These are phyloP conservation scores for Electrona antarctica DNA, from an alignment of 2,113 vertebrate species.

Conservation along the genomic window DNA sequence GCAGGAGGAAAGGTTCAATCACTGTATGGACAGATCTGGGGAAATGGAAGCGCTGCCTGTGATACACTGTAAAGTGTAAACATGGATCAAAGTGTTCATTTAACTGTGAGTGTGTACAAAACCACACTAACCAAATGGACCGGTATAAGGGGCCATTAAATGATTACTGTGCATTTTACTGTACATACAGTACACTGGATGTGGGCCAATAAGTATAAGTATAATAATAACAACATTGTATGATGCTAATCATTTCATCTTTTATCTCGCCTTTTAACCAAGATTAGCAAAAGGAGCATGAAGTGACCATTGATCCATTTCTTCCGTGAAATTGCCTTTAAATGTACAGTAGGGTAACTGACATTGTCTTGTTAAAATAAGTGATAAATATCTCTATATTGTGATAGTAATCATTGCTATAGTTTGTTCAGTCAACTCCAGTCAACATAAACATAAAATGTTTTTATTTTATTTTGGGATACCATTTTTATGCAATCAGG, in stretches of 20 bases:
- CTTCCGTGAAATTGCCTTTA: slow-evolving; percentile 25
- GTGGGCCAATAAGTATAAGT: neutral
- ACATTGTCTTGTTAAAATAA: no score
- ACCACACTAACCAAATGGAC: neutral
- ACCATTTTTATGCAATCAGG: no score
- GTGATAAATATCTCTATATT: no score
- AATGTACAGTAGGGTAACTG: slow-evolving; percentile 1
- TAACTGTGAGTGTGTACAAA: neutral
- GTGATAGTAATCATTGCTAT: no score
- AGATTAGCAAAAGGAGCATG: slow-evolving; percentile 10
- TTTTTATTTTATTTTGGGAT: no score
- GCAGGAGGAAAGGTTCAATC: neutral
- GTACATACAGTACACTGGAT: neutral
- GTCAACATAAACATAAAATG: no score
- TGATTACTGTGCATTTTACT: neutral
- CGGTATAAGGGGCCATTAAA: neutral
- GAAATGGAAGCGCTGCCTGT: neutral
- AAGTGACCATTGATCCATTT: neutral
- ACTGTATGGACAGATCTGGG: neutral
- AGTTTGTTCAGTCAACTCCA: no score
- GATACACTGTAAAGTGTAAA: no score
- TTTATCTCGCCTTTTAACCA: slow-evolving; percentile 5
- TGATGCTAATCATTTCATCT: neutral
- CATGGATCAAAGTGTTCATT: no score
- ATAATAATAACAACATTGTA: no score